Evolutionary conservation across 2,888 invertebrate species (phyloP).

Genomic region (Abrostola triplasia): DNA sequence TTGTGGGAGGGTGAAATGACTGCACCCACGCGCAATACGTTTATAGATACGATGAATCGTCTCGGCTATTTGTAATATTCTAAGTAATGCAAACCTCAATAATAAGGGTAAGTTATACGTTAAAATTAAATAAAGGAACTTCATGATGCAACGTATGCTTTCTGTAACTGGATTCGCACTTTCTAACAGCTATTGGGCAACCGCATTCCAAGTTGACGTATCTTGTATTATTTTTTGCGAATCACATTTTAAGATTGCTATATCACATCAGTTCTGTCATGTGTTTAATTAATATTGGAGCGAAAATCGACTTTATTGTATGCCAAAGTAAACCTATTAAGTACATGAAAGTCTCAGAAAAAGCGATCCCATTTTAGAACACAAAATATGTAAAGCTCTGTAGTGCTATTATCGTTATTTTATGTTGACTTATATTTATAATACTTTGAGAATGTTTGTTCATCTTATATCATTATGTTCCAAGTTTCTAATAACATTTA

Average conservation of each 20-base stretch:
- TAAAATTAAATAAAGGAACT: conserved; percentile 54
- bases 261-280: not conserved
- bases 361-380: no score
- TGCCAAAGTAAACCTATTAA: not conserved
- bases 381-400: not conserved
- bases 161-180: conserved; percentile 77
- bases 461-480: no score
- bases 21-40: conserved; percentile 62
- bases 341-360: not conserved
- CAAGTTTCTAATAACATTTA: no score
- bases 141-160: conserved; percentile 75
- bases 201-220: conserved; percentile 67
- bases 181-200: conserved; percentile 81
- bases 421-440: conserved; percentile 2
- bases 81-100: conserved; percentile 13
- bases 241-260: conserved; percentile 20
- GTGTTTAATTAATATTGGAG: no score
- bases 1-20: conserved; percentile 65
- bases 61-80: conserved; percentile 49
- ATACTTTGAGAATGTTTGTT: not conserved
- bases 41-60: conserved; percentile 63
- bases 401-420: not conserved
- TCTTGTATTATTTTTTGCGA: conserved; percentile 55
- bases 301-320: not conserved
- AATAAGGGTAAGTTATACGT: conserved; percentile 16